Evolutionary conservation across 2,888 invertebrate genomes (phyloP), one percentile per base, ranked within the genome.

Genomic region (Chymomyza caudatula): DNA sequence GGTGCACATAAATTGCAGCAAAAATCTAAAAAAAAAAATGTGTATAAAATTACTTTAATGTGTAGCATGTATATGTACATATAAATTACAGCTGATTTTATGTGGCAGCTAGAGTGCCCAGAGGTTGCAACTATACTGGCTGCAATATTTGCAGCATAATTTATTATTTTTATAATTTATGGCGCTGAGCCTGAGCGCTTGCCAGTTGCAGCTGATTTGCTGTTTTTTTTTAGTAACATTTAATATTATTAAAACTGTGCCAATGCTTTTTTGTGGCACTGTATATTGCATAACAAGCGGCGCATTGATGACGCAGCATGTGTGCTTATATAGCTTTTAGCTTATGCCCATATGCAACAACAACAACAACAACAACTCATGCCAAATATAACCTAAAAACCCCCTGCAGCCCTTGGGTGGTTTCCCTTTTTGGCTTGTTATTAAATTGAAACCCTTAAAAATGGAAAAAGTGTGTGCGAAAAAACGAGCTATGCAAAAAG

Each of bases 111-210:
- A 57, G 44, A 43, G 11, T 5, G 37, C 5, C n/a, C 17, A n/a
- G 8, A 29, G 17, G 54, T 15, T 5, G 37, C n/a, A n/a, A n/a
- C 6, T 3, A 29, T 8, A 25, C n/a, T 17, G 47, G 60, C 23
- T 49, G 56, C 71, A 68, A 71, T 62, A 70, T 67, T 65, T 67
- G 69, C 66, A 74, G 47, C 65, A 69, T 66, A 73, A 65, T 73
- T 64, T 75, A n/a, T n/a, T n/a, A n/a, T n/a, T n/a, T 67, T 58
- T 60, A 75, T 75, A 76, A 76, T 76, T 76, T 76, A 76, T 76
- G 71, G 71, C 65, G 5, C 23, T 23, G 15, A n/a, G 15, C 29
- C 11, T 37, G 11, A 37, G 29, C 2, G 29, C 29, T 11, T 37
- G 5, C 11, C 11, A 37, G 11, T 37, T 37, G 29, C 29, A 47